phyloP scores from a whole-genome alignment of 2,797 vertebrate genomes.

The Taenioides sp. region DNA sequence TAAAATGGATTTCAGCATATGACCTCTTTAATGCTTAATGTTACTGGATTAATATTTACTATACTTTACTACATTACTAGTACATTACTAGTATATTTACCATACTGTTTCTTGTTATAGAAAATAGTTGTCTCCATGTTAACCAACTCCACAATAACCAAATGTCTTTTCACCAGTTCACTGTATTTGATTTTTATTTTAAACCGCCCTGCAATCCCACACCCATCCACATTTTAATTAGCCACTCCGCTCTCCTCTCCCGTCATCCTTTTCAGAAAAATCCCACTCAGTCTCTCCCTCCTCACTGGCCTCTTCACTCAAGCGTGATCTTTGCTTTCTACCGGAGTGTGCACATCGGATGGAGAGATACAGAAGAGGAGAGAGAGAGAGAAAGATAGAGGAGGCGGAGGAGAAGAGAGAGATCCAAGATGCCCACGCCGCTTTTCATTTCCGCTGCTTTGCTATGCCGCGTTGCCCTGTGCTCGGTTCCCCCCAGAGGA shows the following conservation, averaged over 20 bases:
- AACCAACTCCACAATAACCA: background rate
- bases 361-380: conserved; percentile 22
- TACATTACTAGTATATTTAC: too few relatives aligned
- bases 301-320: conserved; percentile 58
- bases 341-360: conserved; percentile 32
- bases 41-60: too few relatives aligned
- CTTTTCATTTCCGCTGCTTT: conserved; percentile 75
- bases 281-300: conserved; percentile 53
- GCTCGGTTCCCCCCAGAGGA: conserved; percentile 61
- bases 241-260: background rate
- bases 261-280: conserved; percentile 57
- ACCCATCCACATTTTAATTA: conserved; percentile 51
- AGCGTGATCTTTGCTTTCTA: conserved; percentile 61
- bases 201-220: conserved; percentile 26
- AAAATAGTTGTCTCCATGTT: background rate
- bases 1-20: too few relatives aligned
- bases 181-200: background rate
- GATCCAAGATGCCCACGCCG: conserved; percentile 50
- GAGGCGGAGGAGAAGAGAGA: conserved; percentile 13
- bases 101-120: too few relatives aligned
- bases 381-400: background rate
- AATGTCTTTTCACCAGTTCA: background rate
- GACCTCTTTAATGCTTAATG: too few relatives aligned
- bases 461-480: conserved; percentile 60
- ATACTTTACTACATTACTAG: too few relatives aligned